phyloP scores from a whole-genome alignment of 2,888 invertebrate genomes.

The Rhopalosiphum nymphaeae region DNA sequence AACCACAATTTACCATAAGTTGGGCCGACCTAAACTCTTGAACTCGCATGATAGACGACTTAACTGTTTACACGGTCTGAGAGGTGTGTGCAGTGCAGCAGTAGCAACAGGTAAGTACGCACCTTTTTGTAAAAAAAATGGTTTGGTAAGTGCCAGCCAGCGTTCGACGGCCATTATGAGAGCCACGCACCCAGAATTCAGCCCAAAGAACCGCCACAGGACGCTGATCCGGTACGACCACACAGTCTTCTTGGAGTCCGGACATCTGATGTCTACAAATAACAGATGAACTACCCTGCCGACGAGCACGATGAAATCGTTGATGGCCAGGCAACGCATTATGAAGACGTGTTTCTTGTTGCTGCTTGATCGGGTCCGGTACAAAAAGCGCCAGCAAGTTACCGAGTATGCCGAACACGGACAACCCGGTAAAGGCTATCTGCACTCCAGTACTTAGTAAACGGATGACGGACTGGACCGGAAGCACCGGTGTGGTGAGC shows the following conservation, averaged over 20 bases:
- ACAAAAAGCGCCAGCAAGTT: slow-evolving; percentile 83
- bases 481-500: neutral
- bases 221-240: slow-evolving; percentile 79
- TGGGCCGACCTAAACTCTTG: too few relatives aligned
- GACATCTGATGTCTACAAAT: slow-evolving; percentile 73
- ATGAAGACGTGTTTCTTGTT: slow-evolving; percentile 86
- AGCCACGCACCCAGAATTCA: slow-evolving; percentile 89
- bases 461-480: neutral
- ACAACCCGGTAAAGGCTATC: neutral
- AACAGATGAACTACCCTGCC: slow-evolving; percentile 82
- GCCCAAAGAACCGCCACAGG: slow-evolving; percentile 83
- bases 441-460: neutral
- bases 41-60: too few relatives aligned
- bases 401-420: slow-evolving; percentile 76
- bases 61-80: too few relatives aligned
- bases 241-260: slow-evolving; percentile 69
- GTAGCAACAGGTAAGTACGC: slow-evolving; percentile 67
- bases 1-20: too few relatives aligned
- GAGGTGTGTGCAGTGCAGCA: neutral
- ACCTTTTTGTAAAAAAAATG: slow-evolving; percentile 88
- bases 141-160: slow-evolving; percentile 87
- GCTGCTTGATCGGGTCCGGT: slow-evolving; percentile 78
- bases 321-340: slow-evolving; percentile 82
- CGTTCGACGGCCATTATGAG: slow-evolving; percentile 90
- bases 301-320: slow-evolving; percentile 83